Percentiles rank a stretch among this genome's conserved stretches.
Evolutionary conservation across 2,888 invertebrate species (phyloP).

Genomic region (Therioaphis trifolii): DNA sequence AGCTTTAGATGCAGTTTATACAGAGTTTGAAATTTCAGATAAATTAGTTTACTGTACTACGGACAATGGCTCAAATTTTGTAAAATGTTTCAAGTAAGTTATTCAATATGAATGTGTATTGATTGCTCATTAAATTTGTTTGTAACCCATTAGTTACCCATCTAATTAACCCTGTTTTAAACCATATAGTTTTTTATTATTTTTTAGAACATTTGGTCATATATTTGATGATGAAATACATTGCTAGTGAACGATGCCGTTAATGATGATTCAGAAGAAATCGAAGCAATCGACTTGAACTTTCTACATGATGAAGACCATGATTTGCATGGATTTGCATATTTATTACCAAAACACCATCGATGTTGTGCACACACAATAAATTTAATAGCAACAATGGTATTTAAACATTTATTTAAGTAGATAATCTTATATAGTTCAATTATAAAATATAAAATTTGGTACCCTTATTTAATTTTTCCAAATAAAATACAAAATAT

Average conservation of each 20-base stretch:
- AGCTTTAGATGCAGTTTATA: constrained; percentile 15
- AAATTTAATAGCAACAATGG: too few species aligned
- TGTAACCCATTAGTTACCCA: background rate
- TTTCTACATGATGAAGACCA: constrained; percentile 3
- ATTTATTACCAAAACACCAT: background rate
- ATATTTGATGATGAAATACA: constrained; percentile 12
- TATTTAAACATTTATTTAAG: too few species aligned
- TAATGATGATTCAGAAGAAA: constrained; percentile 9
- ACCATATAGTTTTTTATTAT: background rate
- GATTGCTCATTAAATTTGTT: constrained; percentile 6
- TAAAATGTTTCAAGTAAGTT: constrained; percentile 24
- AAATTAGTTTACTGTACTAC: constrained; percentile 12
- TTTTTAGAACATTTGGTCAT: background rate
- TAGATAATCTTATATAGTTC: too few species aligned
- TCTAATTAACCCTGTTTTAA: background rate
- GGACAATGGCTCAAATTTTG: background rate
- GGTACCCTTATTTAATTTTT: too few species aligned
- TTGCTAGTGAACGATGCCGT: background rate
- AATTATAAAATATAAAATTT: too few species aligned
- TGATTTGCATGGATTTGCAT: constrained; percentile 2
- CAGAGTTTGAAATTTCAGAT: constrained; percentile 14
- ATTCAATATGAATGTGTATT: background rate
- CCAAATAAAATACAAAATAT: too few species aligned
- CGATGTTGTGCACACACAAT: too few species aligned
- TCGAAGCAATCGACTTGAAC: background rate